Conservation (phyloP, 1,140 invertebrate species). For the Aphis gossypii region DNA sequence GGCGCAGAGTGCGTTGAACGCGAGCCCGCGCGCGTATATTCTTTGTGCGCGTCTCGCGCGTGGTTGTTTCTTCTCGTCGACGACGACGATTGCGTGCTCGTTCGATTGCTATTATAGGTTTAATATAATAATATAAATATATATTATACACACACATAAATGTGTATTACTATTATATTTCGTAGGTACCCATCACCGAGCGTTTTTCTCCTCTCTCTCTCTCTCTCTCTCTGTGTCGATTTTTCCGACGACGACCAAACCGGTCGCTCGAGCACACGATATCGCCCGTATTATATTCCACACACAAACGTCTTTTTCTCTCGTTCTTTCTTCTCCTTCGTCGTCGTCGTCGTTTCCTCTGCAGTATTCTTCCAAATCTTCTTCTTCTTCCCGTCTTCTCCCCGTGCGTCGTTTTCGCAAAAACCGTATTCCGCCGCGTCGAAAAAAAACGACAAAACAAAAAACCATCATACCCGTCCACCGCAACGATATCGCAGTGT, state of each 20-base stretch:
- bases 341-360: not conserved
- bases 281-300: not conserved
- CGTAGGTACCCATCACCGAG: not conserved
- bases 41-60: not conserved
- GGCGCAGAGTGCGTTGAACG: conserved; percentile 44
- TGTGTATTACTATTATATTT: not conserved
- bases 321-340: not conserved
- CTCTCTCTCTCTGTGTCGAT: not conserved
- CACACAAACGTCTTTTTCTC: not conserved
- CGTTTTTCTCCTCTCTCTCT: not conserved
- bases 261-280: not conserved
- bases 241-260: not conserved
- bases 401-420: not conserved
- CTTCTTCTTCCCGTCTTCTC: not conserved
- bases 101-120: not conserved
- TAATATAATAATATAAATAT: not conserved
- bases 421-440: not conserved
- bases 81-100: not conserved
- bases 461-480: not conserved
- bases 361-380: not conserved
- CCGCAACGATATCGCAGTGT: not conserved
- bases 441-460: not conserved
- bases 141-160: not conserved
- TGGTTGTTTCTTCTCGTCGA: not conserved
- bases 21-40: not conserved